Percentiles rank a stretch among this genome's conserved stretches.
These are phyloP conservation scores for Tympanuchus pallidicinctus DNA, from an alignment of 2,113 vertebrate species.

Conservation along the genomic window DNA sequence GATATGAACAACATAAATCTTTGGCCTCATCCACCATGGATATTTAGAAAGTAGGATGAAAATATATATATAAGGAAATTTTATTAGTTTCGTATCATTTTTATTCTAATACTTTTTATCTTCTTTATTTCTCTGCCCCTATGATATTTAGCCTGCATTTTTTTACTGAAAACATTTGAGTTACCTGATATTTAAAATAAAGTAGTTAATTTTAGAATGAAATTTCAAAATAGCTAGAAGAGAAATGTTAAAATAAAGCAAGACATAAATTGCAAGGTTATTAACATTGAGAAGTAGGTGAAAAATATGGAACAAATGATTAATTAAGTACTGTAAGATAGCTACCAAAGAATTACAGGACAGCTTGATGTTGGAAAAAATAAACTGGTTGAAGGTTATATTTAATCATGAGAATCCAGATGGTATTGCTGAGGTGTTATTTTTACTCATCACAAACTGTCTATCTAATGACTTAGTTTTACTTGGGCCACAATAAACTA, in stretches of 20 bases:
- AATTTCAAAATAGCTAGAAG: not conserved
- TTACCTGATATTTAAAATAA: not conserved
- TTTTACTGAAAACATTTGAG: not conserved
- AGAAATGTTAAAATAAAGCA: not conserved
- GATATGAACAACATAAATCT: not conserved
- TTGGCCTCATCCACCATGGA: not conserved
- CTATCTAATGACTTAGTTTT: conserved; percentile 4
- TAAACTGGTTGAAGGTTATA: conserved; percentile 22
- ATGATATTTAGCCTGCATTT: fast-evolving
- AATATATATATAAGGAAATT: not conserved
- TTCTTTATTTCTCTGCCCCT: not conserved
- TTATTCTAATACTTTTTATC: not conserved
- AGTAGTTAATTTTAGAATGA: not conserved
- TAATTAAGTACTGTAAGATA: not conserved
- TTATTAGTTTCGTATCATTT: not conserved
- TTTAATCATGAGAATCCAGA: conserved; percentile 58
- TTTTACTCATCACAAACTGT: conserved; percentile 45
- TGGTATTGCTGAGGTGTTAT: conserved; percentile 34
- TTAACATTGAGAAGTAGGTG: not conserved
- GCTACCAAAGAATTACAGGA: not conserved
- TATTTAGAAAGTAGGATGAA: not conserved
- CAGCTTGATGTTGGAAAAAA: not conserved
- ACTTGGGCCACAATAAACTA: not conserved
- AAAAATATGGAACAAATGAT: not conserved
- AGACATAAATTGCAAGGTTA: not conserved